Percentiles rank a stretch among this genome's conserved stretches.
phyloP scores from a whole-genome alignment of 2,797 vertebrate genomes.

The Gymnothorax reevesii region DNA sequence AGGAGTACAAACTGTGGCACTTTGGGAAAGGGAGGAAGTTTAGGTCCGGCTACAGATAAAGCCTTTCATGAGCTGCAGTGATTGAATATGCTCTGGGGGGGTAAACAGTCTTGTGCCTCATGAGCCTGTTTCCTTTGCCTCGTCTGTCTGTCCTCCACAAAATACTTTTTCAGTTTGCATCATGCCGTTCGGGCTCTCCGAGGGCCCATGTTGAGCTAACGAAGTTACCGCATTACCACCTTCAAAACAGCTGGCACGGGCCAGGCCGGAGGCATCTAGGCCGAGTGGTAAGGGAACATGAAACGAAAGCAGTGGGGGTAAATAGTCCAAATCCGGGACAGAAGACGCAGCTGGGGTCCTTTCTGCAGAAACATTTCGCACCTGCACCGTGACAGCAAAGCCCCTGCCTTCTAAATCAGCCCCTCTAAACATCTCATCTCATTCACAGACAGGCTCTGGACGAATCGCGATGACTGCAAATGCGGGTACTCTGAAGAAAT shows the following conservation, averaged over 20 bases:
- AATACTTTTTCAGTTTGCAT: too few species aligned
- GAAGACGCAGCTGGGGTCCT: not conserved
- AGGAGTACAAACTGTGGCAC: too few species aligned
- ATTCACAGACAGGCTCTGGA: not conserved
- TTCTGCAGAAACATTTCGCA: not conserved
- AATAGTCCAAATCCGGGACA: not conserved
- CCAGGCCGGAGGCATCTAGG: not conserved
- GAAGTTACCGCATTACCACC: not conserved
- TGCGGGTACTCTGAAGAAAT: not conserved
- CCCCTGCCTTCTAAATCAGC: not conserved
- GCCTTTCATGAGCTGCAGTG: not conserved
- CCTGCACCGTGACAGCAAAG: not conserved
- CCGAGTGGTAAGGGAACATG: not conserved
- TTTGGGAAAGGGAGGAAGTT: too few species aligned
- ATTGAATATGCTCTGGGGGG: not conserved
- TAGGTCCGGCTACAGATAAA: not conserved
- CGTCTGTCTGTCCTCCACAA: not conserved
- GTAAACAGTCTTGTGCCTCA: not conserved
- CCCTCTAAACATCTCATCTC: not conserved
- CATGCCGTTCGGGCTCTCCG: not conserved
- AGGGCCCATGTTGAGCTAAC: not conserved
- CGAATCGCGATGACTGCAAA: not conserved
- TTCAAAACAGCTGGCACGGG: not conserved
- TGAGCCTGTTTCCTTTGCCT: not conserved
- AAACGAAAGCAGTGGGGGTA: not conserved